Evolutionary conservation across 30 jellyfish, hydroid and myxozoan species (phyloP).

Genomic region (Rhopilema esculentum): DNA sequence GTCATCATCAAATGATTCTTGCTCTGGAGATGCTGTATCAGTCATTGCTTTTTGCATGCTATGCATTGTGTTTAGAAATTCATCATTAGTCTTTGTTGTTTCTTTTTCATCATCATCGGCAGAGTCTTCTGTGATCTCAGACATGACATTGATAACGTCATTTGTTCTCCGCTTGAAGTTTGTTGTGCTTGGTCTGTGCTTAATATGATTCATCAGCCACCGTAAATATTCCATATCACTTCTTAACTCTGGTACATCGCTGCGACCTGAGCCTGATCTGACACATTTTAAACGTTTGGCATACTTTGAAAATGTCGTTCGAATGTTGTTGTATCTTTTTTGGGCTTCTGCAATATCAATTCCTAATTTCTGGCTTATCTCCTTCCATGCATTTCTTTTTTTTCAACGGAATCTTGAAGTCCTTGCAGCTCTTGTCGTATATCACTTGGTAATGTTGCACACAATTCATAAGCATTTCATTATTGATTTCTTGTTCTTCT

Average conservation of each 20-base stretch:
- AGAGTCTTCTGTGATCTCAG: neutral
- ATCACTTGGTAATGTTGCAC: conserved; percentile 4
- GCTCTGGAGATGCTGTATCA: neutral
- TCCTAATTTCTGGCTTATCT: neutral
- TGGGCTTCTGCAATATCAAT: neutral
- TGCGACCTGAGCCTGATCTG: conserved; percentile 34
- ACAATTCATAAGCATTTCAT: conserved; percentile 20
- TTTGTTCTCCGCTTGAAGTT: neutral
- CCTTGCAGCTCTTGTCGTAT: neutral
- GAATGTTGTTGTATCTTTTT: conserved; percentile 24
- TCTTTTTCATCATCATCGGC: neutral
- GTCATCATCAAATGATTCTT: conserved; percentile 3
- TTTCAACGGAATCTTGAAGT: neutral
- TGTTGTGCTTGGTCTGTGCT: conserved; percentile 14
- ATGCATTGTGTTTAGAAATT: conserved; percentile 6
- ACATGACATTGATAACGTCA: neutral
- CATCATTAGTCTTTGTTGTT: neutral
- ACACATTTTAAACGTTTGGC: conserved; percentile 14
- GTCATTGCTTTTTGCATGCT: conserved; percentile 15
- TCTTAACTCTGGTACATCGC: conserved; percentile 10
- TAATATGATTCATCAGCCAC: conserved; percentile 27
- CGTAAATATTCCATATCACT: conserved; percentile 23
- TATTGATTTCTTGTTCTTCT: neutral
- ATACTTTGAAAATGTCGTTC: conserved; percentile 37
- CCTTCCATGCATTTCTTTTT: conserved; percentile 22